A percentile compares a stretch with the other conserved stretches of the same genome.
Conservation (phyloP, 2,888 invertebrate species). For the Druceiella hillmani region DNA sequence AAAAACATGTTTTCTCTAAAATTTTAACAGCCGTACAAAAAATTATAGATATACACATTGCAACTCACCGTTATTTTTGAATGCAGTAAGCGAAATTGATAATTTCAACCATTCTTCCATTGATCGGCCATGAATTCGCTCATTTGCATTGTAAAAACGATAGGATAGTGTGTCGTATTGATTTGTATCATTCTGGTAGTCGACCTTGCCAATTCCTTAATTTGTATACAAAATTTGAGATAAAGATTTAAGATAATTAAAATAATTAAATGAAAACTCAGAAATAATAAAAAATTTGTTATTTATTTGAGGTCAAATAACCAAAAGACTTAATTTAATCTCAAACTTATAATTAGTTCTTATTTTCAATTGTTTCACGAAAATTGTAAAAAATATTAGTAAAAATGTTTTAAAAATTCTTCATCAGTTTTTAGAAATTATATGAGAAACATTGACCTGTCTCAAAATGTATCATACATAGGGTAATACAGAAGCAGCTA, state of each 20-base stretch:
- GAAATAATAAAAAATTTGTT: neutral
- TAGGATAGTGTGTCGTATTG: slow-evolving; percentile 47
- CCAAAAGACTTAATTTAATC: too few relatives aligned
- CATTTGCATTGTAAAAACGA: slow-evolving; percentile 52
- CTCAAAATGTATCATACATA: too few relatives aligned
- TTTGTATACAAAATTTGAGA: slow-evolving; percentile 10
- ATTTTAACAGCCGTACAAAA: too few relatives aligned
- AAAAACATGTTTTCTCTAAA: neutral
- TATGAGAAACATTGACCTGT: too few relatives aligned
- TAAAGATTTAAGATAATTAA: neutral
- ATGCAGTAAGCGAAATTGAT: slow-evolving; percentile 50
- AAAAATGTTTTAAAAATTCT: too few relatives aligned
- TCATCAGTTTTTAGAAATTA: too few relatives aligned
- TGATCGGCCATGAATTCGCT: slow-evolving; percentile 51
- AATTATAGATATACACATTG: neutral
- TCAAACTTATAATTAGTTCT: too few relatives aligned
- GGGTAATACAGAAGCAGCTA: too few relatives aligned
- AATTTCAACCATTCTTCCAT: slow-evolving; percentile 64
- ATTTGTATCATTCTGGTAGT: slow-evolving; percentile 49
- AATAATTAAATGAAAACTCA: neutral
- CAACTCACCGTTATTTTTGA: slow-evolving; percentile 33
- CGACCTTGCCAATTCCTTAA: slow-evolving; percentile 51
- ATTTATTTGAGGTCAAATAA: slow-evolving; percentile 3
- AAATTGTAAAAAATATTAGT: too few relatives aligned
- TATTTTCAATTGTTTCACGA: too few relatives aligned